Percentiles rank a stretch among this genome's conserved stretches.
Evolutionary conservation across 2,797 vertebrate genomes (phyloP).

Genomic region (Hoplostethus mediterraneus): DNA sequence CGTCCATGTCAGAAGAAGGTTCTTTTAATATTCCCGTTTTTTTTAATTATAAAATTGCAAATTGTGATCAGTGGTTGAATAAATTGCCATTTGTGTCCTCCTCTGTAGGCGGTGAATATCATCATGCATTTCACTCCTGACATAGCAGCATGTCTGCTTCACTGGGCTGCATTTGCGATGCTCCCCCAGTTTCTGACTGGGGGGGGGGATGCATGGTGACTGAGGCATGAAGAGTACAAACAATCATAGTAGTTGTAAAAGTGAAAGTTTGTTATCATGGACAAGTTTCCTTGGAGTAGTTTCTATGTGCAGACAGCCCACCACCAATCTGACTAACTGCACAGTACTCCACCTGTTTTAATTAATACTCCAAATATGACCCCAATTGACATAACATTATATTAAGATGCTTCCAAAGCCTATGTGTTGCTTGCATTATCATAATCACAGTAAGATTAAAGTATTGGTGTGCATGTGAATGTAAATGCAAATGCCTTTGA

Average conservation of each 20-base stretch:
- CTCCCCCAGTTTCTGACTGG: too few relatives aligned
- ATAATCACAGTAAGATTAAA: neutral
- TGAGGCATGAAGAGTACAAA: neutral
- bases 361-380: too few relatives aligned
- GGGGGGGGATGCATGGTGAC: neutral
- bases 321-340: too few relatives aligned
- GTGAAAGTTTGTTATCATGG: neutral
- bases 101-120: too few relatives aligned
- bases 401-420: too few relatives aligned
- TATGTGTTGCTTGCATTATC: too few relatives aligned
- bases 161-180: neutral
- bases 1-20: neutral
- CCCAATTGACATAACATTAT: too few relatives aligned
- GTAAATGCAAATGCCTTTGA: neutral
- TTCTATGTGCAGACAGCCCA: too few relatives aligned
- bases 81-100: neutral
- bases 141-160: neutral
- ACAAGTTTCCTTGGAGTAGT: too few relatives aligned
- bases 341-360: too few relatives aligned
- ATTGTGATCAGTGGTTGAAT: neutral
- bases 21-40: neutral
- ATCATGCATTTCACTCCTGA: neutral
- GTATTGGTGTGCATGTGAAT: neutral
- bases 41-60: neutral
- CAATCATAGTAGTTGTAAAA: neutral